phyloP scores from a whole-genome alignment of 2,113 vertebrate species.

The Boleophthalmus pectinirostris region DNA sequence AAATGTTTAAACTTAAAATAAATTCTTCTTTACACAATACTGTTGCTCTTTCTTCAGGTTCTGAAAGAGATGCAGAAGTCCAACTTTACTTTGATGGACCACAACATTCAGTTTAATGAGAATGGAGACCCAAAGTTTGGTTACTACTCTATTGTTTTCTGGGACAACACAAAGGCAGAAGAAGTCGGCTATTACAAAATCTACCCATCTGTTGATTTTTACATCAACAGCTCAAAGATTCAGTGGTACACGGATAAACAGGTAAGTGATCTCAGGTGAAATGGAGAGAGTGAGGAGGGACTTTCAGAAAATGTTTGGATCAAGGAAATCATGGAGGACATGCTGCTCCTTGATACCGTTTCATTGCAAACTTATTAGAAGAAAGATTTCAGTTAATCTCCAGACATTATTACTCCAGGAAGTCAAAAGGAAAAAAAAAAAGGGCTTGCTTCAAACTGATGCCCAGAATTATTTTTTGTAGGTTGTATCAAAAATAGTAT shows the following conservation, averaged over 20 bases:
- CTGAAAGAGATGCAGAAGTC: slow-evolving; percentile 69
- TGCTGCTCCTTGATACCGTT: too few relatives aligned
- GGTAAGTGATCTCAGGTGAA: slow-evolving; percentile 39
- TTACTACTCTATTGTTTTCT: slow-evolving; percentile 75
- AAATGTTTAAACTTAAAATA: not conserved
- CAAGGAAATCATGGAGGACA: too few relatives aligned
- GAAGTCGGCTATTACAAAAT: slow-evolving; percentile 72
- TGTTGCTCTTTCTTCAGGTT: slow-evolving; percentile 27
- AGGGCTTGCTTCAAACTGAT: too few relatives aligned
- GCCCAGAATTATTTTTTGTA: too few relatives aligned
- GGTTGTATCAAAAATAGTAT: too few relatives aligned
- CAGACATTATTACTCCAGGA: too few relatives aligned
- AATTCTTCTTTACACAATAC: not conserved
- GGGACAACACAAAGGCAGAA: slow-evolving; percentile 70
- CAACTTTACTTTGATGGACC: slow-evolving; percentile 78
- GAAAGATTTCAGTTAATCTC: too few relatives aligned
- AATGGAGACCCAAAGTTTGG: slow-evolving; percentile 68
- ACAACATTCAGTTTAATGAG: slow-evolving; percentile 75
- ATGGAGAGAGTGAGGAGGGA: not conserved
- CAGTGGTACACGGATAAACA: slow-evolving; percentile 70
- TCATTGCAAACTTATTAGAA: too few relatives aligned
- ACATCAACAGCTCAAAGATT: slow-evolving; percentile 66
- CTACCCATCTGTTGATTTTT: slow-evolving; percentile 53
- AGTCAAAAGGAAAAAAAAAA: too few relatives aligned
- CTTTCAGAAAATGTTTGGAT: not conserved